A percentile compares a stretch with the other conserved stretches of the same genome.
Evolutionary conservation across 1,140 invertebrate genomes (phyloP).

Genomic region (Pseudachorutes palmiensis): DNA sequence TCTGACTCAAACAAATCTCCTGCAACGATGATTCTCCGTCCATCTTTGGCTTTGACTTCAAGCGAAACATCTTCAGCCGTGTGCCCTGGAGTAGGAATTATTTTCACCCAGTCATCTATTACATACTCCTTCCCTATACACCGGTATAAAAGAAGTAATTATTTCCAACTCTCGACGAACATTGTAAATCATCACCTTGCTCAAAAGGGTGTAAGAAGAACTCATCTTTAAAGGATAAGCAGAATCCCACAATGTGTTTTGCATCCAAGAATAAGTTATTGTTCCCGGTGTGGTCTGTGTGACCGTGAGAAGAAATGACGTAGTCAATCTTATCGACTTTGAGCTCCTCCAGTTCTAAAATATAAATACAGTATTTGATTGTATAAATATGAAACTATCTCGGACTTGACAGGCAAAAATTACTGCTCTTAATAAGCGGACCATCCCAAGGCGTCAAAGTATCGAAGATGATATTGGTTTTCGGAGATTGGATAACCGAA

Average conservation of each 20-base stretch:
- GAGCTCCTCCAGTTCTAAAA: conserved; percentile 40
- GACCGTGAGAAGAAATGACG: conserved; percentile 80
- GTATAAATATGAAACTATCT: no score
- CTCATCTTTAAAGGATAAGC: conserved; percentile 56
- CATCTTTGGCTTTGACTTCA: conserved; percentile 52
- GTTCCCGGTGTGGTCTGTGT: conserved; percentile 88
- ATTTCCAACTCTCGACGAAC: not conserved
- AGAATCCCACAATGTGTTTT: conserved; percentile 74
- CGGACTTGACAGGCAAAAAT: no score
- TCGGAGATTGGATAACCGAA: conserved; percentile 61
- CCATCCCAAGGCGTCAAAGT: conserved; percentile 86
- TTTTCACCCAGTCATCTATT: conserved; percentile 56
- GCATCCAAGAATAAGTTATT: conserved; percentile 86
- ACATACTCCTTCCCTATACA: conserved; percentile 48
- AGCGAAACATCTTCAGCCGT: conserved; percentile 77
- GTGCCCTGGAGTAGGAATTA: conserved; percentile 81
- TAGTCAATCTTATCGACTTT: conserved; percentile 60
- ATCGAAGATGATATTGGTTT: conserved; percentile 70
- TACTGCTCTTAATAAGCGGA: conserved; percentile 51
- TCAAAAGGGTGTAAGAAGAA: conserved; percentile 58
- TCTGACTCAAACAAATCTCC: conserved; percentile 79
- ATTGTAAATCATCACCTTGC: conserved; percentile 44
- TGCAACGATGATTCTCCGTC: conserved; percentile 51
- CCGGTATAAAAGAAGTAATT: conserved; percentile 16
- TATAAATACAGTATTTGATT: no score